These are phyloP conservation scores for Corydoras sp. DNA, from an alignment of 2,113 vertebrate species.

Conservation along the genomic window DNA sequence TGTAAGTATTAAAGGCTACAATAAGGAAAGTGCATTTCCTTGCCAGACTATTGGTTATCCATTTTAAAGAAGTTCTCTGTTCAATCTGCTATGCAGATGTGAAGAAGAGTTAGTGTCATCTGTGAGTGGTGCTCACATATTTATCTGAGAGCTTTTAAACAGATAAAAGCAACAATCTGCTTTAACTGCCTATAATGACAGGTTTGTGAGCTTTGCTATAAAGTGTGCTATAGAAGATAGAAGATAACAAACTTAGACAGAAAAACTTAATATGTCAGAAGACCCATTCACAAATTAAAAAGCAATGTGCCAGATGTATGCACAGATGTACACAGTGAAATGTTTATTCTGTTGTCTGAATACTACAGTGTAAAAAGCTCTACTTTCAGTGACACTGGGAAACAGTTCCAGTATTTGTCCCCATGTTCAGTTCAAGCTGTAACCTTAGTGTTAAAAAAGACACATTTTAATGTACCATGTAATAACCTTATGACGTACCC, in stretches of 20 bases:
- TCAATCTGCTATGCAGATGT: constrained; percentile 46
- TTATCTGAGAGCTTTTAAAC: constrained; percentile 29
- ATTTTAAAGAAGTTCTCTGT: constrained; percentile 21
- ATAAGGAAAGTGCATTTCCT: neutral
- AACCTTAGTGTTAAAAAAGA: too few species aligned
- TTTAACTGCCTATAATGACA: constrained; percentile 41
- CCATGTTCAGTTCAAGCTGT: too few species aligned
- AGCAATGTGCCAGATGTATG: too few species aligned
- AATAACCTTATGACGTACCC: too few species aligned
- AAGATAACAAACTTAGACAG: constrained; percentile 28
- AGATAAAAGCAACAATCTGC: constrained; percentile 31
- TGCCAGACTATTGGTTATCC: constrained; percentile 18
- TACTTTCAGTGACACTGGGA: too few species aligned
- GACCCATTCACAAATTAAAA: constrained; percentile 1
- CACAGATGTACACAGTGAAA: too few species aligned
- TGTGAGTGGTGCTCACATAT: constrained; percentile 35
- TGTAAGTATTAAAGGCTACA: neutral
- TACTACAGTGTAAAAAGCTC: too few species aligned
- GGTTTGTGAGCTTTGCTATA: constrained; percentile 45
- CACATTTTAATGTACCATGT: too few species aligned
- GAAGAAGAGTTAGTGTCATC: constrained; percentile 17
- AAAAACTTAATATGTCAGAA: constrained; percentile 30
- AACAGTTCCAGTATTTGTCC: too few species aligned
- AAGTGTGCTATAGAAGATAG: constrained; percentile 39
- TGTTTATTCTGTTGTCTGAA: neutral